A percentile compares a stretch with the other conserved stretches of the same genome.
These are phyloP conservation scores for Stenotaenia linearis DNA, from an alignment of 2,888 invertebrate genomes.

Conservation along the genomic window DNA sequence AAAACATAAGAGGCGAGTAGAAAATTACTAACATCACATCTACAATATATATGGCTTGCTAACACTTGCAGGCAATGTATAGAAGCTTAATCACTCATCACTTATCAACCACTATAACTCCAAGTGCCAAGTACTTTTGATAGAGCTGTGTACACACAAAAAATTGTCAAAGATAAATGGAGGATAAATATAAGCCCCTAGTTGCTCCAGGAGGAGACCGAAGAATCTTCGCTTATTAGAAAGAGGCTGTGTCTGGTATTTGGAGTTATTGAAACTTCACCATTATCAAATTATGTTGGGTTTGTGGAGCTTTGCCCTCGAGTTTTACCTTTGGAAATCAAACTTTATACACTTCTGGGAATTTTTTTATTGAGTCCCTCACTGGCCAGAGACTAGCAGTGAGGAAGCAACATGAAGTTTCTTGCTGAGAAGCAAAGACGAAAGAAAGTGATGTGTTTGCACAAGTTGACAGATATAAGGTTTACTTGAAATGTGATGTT, in stretches of 20 bases:
- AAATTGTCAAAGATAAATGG: neutral
- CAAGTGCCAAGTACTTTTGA: neutral
- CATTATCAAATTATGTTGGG: no score
- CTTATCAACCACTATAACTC: neutral
- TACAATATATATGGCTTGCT: neutral
- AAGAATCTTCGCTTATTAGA: neutral
- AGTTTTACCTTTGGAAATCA: no score
- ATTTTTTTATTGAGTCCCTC: no score
- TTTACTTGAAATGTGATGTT: no score
- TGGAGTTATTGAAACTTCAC: no score
- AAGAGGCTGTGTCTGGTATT: neutral
- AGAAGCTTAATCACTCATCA: slow-evolving; percentile 8
- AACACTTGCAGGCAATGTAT: neutral
- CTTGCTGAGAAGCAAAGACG: no score
- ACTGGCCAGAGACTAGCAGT: no score
- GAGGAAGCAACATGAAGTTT: no score
- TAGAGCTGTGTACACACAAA: neutral
- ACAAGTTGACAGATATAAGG: no score
- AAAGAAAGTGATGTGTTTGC: no score
- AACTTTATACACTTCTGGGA: no score
- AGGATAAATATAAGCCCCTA: neutral
- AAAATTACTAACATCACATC: neutral
- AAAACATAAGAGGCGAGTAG: neutral
- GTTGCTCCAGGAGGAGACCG: neutral
- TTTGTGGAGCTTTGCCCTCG: no score